Evolutionary conservation across 2,888 invertebrate species (phyloP), one percentile per base, ranked within the genome.

Genomic region (Archaeoteleia sp.): DNA sequence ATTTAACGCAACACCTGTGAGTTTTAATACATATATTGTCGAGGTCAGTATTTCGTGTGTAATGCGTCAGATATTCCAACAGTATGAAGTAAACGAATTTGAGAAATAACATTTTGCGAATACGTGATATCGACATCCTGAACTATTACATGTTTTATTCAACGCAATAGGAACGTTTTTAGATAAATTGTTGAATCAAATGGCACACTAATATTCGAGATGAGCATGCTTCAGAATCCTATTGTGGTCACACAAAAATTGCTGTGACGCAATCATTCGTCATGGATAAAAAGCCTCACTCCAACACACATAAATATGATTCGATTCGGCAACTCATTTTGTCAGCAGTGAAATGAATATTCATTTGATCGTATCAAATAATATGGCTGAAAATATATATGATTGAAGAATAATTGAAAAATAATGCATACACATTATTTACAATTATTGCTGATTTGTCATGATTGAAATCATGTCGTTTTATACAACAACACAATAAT

Each of bases 61-160:
- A n/a, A n/a, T n/a, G n/a, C n/a, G n/a, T n/a, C n/a, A n/a, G n/a
- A n/a, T n/a, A n/a, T n/a, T n/a, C n/a, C n/a, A n/a, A n/a, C n/a
- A 29, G 35, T 39, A 45, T 30, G 14, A 37, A 43, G 37, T 23
- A 43, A 45, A 61, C 45, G 45, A 61, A 37, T 32, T 20, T 53
- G 43, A 53, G 15, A 32, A 10, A 32, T 23, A 35, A 20, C 13
- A 12, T 48, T 25, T 48, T 12, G 27, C 40, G 48, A 12, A 48
- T 39, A 32, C 14, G 9, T 25, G 30, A 29, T 29, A 29, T 29
- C 29, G 29, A 46, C 46, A 12, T 48, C 32, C 37, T 12, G n/a
- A 27, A 29, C 34, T 61, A 46, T 53, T 61, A 53, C 61, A 61
- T 61, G 61, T 61, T 61, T 61, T 61, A 61, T 61, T 61, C 61